A percentile compares a stretch with the other conserved stretches of the same genome.
phyloP scores from a whole-genome alignment of 2,888 invertebrate genomes.

The Chaetoderma sp. region DNA sequence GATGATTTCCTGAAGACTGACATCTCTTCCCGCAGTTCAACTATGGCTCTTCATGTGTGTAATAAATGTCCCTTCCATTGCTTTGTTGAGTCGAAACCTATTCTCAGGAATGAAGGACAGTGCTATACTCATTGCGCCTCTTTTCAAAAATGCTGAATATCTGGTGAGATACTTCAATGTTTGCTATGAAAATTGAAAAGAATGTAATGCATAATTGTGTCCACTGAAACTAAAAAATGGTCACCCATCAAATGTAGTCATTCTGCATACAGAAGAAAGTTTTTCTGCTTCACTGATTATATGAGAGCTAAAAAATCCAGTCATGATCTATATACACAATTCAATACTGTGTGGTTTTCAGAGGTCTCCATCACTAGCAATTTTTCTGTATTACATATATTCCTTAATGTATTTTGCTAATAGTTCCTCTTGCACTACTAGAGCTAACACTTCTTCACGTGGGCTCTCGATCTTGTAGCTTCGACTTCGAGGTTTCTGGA shows the following conservation, averaged over 20 bases:
- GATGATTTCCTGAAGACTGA: constrained; percentile 30
- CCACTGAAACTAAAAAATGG: constrained; percentile 35
- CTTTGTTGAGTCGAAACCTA: constrained; percentile 37
- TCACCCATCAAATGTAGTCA: constrained; percentile 26
- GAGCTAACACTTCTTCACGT: no score
- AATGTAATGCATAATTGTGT: constrained; percentile 37
- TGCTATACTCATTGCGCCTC: constrained; percentile 39
- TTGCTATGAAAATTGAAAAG: no score
- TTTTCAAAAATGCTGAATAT: constrained; percentile 21
- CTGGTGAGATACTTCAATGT: no score
- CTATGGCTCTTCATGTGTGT: constrained; percentile 24
- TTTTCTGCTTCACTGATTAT: constrained; percentile 28
- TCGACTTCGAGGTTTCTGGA: no score
- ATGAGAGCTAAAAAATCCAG: constrained; percentile 29
- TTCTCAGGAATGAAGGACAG: constrained; percentile 40
- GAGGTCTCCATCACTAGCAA: no score
- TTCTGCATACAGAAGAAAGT: constrained; percentile 23
- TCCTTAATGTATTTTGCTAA: no score
- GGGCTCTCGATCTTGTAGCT: no score
- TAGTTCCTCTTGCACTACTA: no score
- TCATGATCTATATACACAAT: constrained; percentile 33
- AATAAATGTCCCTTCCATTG: constrained; percentile 29
- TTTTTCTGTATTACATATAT: no score
- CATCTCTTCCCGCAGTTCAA: constrained; percentile 27
- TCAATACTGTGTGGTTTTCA: constrained; percentile 33